phyloP scores from a whole-genome alignment of 2,888 invertebrate genomes.

The Dasypolia templi region DNA sequence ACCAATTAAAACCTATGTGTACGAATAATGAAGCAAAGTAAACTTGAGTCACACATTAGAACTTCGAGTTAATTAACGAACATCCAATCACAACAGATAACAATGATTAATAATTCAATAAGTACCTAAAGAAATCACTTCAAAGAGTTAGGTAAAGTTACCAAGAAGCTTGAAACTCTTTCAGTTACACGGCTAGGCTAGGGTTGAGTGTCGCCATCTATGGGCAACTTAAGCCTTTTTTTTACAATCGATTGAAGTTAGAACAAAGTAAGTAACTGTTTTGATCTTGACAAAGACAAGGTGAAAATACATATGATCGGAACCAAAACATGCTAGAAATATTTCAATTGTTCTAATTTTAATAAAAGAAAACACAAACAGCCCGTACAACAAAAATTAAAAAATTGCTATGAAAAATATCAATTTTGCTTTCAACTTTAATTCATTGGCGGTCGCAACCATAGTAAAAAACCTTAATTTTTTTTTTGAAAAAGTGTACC shows the following conservation, averaged over 20 bases:
- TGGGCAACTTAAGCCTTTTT: background rate
- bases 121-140: background rate
- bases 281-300: background rate
- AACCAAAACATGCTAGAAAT: background rate
- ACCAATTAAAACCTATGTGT: background rate
- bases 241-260: slow-evolving; percentile 11
- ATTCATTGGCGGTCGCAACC: background rate
- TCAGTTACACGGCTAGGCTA: background rate
- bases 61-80: background rate
- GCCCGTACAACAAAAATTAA: background rate
- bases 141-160: background rate
- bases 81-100: background rate
- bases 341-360: background rate
- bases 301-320: no score
- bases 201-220: slow-evolving; percentile 24
- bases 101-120: background rate
- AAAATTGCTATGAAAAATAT: background rate
- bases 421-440: background rate
- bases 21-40: background rate
- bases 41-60: background rate
- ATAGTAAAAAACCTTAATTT: background rate
- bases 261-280: background rate
- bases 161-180: slow-evolving; percentile 1
- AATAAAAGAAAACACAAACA: background rate
- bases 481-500: background rate